Evolutionary conservation across 1,140 invertebrate genomes (phyloP), one percentile per base, ranked within the genome.

Genomic region (Listronotus oregonensis): DNA sequence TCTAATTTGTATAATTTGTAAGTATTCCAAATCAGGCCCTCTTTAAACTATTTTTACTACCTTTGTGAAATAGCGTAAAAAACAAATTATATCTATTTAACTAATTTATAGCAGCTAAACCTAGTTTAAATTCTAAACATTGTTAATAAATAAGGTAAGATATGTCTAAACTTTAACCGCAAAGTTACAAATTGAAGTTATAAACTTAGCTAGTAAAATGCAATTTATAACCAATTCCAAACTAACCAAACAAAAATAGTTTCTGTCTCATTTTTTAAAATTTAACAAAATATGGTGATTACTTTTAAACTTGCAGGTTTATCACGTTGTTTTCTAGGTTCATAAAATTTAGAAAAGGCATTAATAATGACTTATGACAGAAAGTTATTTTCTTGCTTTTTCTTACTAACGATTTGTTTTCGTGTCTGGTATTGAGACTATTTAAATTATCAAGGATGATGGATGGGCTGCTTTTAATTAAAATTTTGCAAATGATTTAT

Each of bases 321-420:
- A 43, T 37, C 1, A 56, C 54, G 18, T 43, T 49, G 47, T 60
- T 60, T 50, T 49, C 27, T 6, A 34, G 49, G 14, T 49, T 32
- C 10, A 27, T 14, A 15, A 31, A 46, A 54, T 54, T 31, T 17
- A 39, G 21, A 54, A 12, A 56, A 56, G 42, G 39, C 54, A 56
- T 56, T 56, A 56, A 56, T 56, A 43, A 56, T 43, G 39, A 44
- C 14, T 44, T 56, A 18, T 31, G 54, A 44, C 54, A 15, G 39
- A n/a, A 56, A 56, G 37, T 56, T 56, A 42, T 56, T 56, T 56
- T 44, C 54, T 42, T 44, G 43, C 54, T 43, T 56, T 43, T 56
- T 37, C 27, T 56, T 18, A 17, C 14, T 17, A 56, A 56, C 18
- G 54, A 56, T 56, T 56, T 56, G 54, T 56, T 56, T 56, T 56